Conservation (phyloP, 2,797 vertebrate species). For the Pteropus rufus region DNA sequence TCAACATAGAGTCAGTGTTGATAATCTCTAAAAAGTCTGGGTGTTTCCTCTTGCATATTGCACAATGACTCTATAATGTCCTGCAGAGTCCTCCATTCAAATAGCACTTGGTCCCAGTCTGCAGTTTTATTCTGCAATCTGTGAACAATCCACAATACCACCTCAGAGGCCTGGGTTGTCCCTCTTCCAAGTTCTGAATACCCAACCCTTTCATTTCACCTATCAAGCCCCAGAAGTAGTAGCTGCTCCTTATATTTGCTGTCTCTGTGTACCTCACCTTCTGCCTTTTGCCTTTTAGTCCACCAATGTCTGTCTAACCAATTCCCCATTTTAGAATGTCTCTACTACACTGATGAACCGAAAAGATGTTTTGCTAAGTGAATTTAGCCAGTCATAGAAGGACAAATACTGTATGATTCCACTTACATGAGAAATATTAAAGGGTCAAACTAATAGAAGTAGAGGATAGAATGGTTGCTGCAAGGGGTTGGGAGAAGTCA, state of each 20-base stretch:
- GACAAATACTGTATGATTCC: background rate
- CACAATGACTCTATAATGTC: too few species aligned
- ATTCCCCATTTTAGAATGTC: background rate
- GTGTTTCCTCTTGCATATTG: background rate
- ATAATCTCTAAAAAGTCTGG: background rate
- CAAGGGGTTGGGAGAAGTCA: too few species aligned
- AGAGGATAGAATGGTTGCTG: background rate
- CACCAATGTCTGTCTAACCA: background rate
- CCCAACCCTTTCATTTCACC: background rate
- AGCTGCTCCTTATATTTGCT: background rate
- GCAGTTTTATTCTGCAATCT: rapidly evolving
- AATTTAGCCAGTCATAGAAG: background rate
- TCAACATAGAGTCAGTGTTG: background rate
- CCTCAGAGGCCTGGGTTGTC: background rate
- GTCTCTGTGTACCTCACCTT: background rate
- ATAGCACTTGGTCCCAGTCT: too few species aligned
- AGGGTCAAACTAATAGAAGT: background rate
- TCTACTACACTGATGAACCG: background rate
- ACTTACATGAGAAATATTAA: background rate
- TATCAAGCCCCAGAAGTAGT: background rate
- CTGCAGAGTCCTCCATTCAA: too few species aligned
- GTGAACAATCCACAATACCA: background rate
- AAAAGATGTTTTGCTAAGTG: too few species aligned
- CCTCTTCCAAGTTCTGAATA: background rate
- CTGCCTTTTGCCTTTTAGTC: background rate